These are phyloP conservation scores for Idaea biselata DNA, from an alignment of 2,888 invertebrate genomes.

Conservation along the genomic window DNA sequence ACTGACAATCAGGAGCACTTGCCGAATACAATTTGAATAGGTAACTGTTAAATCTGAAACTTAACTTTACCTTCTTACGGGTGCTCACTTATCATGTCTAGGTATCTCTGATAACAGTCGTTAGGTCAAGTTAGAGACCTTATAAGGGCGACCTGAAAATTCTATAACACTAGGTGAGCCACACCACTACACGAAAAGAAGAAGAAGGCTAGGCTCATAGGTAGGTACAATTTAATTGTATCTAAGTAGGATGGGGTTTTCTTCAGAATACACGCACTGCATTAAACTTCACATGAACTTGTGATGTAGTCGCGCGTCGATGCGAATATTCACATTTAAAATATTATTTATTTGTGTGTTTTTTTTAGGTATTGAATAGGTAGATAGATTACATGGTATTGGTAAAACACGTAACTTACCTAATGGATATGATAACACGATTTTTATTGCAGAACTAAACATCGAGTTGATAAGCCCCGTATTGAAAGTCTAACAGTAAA, in stretches of 20 bases:
- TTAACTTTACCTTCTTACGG: background rate
- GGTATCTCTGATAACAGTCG: too few relatives aligned
- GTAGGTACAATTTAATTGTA: background rate
- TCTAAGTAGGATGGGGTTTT: background rate
- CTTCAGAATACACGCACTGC: background rate
- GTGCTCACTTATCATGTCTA: too few relatives aligned
- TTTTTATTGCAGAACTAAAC: slow-evolving; percentile 18
- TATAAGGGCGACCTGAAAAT: too few relatives aligned
- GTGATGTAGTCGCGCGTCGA: background rate
- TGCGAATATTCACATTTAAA: background rate
- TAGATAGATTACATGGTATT: background rate
- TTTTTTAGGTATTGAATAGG: background rate
- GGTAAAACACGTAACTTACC: background rate
- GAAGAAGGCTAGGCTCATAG: background rate
- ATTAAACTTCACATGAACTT: background rate
- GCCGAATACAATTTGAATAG: background rate
- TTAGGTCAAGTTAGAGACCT: too few relatives aligned
- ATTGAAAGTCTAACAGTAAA: slow-evolving; percentile 36
- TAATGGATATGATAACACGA: slow-evolving; percentile 16
- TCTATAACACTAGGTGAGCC: too few relatives aligned
- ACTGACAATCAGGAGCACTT: background rate
- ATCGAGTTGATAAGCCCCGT: slow-evolving; percentile 38
- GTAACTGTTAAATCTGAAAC: background rate
- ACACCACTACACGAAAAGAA: too few relatives aligned
- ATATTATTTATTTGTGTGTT: background rate